A percentile compares a stretch with the other conserved stretches of the same genome.
Conservation (phyloP, 2,113 vertebrate species). For the Trogon melanurus region DNA sequence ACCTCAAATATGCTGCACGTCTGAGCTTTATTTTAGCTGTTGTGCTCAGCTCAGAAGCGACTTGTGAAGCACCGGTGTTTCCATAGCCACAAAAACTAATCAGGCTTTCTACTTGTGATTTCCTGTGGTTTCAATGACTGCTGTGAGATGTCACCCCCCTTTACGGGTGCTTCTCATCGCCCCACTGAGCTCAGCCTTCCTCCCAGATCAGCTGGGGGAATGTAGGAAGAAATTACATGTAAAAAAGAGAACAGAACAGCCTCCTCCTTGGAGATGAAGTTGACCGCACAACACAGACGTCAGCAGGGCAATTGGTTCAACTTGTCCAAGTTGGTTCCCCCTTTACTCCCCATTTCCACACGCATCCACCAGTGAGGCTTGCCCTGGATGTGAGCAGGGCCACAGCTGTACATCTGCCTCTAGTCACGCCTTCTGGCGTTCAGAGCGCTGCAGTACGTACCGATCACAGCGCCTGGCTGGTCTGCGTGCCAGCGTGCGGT, state of each 20-base stretch:
- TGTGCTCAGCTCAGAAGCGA: not conserved
- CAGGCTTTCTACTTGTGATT: not conserved
- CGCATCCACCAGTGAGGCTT: rapidly evolving
- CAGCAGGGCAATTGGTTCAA: not conserved
- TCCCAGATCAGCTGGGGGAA: not conserved
- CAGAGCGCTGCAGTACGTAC: rapidly evolving
- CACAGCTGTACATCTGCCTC: not conserved
- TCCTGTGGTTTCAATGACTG: not conserved
- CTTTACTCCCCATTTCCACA: not conserved
- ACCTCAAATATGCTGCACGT: not conserved
- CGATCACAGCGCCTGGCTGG: not conserved
- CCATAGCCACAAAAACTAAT: not conserved
- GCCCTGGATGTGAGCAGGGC: not conserved
- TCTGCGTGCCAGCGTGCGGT: rapidly evolving
- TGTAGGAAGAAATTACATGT: not conserved
- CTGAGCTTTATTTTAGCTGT: not conserved
- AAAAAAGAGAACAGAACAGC: not conserved
- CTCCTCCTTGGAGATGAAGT: not conserved
- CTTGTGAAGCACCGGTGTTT: not conserved
- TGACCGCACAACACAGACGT: not conserved
- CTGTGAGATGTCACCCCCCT: not conserved
- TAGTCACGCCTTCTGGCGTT: not conserved
- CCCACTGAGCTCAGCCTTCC: not conserved
- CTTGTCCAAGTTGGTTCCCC: not conserved
- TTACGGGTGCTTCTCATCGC: not conserved